These are phyloP conservation scores for Gallinago undulata DNA, from an alignment of 2,113 vertebrate species.

Conservation along the genomic window DNA sequence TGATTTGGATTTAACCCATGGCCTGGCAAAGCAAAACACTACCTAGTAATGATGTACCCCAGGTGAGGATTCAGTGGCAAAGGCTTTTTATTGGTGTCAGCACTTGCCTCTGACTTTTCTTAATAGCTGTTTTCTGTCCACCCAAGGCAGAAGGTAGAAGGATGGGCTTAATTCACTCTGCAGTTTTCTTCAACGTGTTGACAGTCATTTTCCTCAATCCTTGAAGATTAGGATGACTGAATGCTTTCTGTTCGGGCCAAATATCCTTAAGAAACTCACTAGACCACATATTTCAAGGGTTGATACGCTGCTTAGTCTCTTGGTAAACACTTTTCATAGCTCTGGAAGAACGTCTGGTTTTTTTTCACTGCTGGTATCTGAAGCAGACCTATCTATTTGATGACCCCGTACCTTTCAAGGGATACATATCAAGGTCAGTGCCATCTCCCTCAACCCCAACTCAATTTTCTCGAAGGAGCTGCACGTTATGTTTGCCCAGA, in stretches of 20 bases:
- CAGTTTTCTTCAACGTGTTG: background rate
- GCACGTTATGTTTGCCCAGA: background rate
- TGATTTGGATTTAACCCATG: background rate
- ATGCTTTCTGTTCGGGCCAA: background rate
- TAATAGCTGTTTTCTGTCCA: background rate
- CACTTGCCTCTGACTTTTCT: background rate
- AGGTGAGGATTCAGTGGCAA: background rate
- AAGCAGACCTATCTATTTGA: background rate
- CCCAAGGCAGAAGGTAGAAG: background rate
- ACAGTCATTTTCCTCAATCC: background rate
- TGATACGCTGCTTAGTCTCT: background rate
- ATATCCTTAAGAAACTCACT: conserved; percentile 16
- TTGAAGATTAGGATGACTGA: conserved; percentile 25
- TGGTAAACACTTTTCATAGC: background rate
- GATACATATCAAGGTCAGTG: background rate
- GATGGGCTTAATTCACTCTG: background rate
- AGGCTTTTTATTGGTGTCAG: background rate
- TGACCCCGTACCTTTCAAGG: background rate
- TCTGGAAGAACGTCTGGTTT: background rate
- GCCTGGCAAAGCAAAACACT: background rate
- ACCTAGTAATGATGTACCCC: background rate
- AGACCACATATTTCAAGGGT: background rate
- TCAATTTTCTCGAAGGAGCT: background rate
- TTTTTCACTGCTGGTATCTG: background rate
- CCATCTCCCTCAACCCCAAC: background rate